Percentiles rank a stretch among this genome's conserved stretches.
These are phyloP conservation scores for Drosophila longiperda DNA, from an alignment of 2,888 invertebrate species.

Conservation along the genomic window DNA sequence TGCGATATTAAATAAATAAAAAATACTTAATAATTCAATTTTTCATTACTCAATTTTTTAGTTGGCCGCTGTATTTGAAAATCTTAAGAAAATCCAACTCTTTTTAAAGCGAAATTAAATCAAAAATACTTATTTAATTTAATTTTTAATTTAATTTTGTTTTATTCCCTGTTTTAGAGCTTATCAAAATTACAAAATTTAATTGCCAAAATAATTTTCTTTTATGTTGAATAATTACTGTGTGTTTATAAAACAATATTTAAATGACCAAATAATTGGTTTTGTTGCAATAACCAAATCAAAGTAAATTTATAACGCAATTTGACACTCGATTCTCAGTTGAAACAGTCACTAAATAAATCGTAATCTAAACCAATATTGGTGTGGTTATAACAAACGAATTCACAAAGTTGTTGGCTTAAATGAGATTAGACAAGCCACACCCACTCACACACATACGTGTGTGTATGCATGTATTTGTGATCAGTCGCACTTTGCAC, in stretches of 20 bases:
- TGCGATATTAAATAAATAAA: background rate
- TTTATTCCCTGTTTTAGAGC: background rate
- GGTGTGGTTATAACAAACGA: constrained; percentile 13
- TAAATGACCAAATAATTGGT: background rate
- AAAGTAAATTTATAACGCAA: constrained; percentile 4
- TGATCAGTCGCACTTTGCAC: constrained; percentile 27
- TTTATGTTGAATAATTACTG: background rate
- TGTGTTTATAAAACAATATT: background rate
- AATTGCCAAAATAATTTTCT: background rate
- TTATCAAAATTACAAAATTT: no score
- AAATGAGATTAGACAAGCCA: constrained; percentile 20
- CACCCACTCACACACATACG: background rate
- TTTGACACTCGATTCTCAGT: constrained; percentile 2
- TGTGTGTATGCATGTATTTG: background rate
- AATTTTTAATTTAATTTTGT: no score
- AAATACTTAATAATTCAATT: no score
- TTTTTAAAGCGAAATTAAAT: no score
- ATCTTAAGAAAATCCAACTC: no score
- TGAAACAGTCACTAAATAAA: background rate
- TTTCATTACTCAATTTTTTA: no score
- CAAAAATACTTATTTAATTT: no score
- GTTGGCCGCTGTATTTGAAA: no score
- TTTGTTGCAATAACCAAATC: background rate
- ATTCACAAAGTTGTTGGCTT: constrained; percentile 24
- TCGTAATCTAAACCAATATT: constrained; percentile 11